Evolutionary conservation across 1,140 invertebrate species (phyloP).

Genomic region (Rhynchophorus ferrugineus): DNA sequence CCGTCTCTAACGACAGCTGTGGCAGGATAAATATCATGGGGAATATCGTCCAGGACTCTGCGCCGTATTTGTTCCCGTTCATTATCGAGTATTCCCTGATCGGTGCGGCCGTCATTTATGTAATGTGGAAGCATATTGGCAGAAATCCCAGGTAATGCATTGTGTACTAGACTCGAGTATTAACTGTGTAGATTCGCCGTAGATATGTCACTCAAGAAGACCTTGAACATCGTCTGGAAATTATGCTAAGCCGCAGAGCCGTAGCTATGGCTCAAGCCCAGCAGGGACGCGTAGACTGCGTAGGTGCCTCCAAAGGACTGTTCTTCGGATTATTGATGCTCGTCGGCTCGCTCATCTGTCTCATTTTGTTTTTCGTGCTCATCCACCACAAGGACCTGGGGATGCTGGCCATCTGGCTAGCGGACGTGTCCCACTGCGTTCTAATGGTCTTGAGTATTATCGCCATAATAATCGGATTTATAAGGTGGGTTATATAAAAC

Average conservation of each 20-base stretch:
- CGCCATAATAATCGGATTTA: conserved; percentile 84
- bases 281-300: conserved; percentile 80
- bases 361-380: conserved; percentile 90
- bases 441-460: conserved; percentile 80
- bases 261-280: conserved; percentile 72
- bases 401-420: conserved; percentile 78
- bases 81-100: conserved; percentile 97
- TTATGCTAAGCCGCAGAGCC: conserved; percentile 73
- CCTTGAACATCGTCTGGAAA: conserved; percentile 74
- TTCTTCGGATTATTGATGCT: conserved; percentile 86
- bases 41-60: conserved; percentile 81
- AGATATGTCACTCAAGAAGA: conserved; percentile 70
- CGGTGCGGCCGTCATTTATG: conserved; percentile 92
- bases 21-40: conserved; percentile 87
- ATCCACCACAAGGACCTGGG: conserved; percentile 74
- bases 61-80: conserved; percentile 90
- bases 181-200: neutral
- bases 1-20: conserved; percentile 46
- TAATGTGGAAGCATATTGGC: conserved; percentile 95
- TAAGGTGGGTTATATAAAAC: conserved; percentile 51
- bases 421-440: conserved; percentile 81
- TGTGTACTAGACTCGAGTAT: neutral
- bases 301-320: conserved; percentile 86
- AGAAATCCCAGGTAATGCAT: conserved; percentile 59
- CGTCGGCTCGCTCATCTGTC: conserved; percentile 84